Conservation (phyloP, 2,113 vertebrate species). For the Pagrus major region DNA sequence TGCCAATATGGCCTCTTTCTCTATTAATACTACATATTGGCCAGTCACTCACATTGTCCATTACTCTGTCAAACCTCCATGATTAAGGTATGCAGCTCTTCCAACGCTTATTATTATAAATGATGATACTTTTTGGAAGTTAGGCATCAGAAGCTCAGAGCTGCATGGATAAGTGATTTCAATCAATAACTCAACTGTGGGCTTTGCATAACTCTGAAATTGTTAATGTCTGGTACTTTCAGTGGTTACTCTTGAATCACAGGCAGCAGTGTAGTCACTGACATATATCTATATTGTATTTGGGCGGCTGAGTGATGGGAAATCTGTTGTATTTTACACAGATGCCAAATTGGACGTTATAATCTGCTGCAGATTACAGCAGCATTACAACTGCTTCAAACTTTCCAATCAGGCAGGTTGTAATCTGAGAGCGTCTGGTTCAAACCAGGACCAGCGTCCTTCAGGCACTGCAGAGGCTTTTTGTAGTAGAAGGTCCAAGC, state of each 20-base stretch:
- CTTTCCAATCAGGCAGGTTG: slow-evolving; percentile 25
- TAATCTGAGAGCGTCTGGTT: neutral
- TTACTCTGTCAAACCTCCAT: neutral
- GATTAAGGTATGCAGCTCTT: slow-evolving; percentile 6
- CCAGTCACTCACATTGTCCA: neutral
- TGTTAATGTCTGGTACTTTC: neutral
- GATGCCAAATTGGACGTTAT: neutral
- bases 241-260: neutral
- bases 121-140: slow-evolving; percentile 7
- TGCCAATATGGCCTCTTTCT: too few relatives aligned
- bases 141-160: slow-evolving; percentile 35
- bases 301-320: neutral
- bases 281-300: neutral
- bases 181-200: slow-evolving; percentile 32
- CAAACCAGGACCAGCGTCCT: neutral
- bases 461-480: neutral
- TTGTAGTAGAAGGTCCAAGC: neutral
- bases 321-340: neutral
- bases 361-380: slow-evolving; percentile 44
- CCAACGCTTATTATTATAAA: slow-evolving; percentile 35
- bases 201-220: slow-evolving; percentile 28
- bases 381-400: slow-evolving; percentile 3
- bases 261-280: neutral
- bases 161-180: slow-evolving; percentile 46
- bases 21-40: too few relatives aligned